Evolutionary conservation across 2,113 vertebrate genomes (phyloP).

Genomic region (Albula glossodonta): DNA sequence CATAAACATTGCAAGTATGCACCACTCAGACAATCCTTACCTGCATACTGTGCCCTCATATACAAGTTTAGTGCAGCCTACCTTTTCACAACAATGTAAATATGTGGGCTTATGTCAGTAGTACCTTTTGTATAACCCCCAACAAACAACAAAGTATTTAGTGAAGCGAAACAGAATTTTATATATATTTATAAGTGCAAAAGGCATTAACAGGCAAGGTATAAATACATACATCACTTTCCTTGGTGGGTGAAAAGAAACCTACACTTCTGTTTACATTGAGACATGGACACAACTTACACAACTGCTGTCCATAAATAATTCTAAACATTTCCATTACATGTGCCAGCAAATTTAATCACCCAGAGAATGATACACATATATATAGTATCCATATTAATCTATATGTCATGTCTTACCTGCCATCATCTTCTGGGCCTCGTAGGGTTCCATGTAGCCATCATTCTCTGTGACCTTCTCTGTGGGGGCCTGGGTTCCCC

Average conservation of each 20-base stretch:
- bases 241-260: neutral
- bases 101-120: neutral
- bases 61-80: neutral
- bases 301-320: no score
- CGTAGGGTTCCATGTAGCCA: conserved; percentile 97
- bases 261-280: neutral
- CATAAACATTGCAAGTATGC: neutral
- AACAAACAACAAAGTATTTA: neutral
- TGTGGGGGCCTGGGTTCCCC: conserved; percentile 62
- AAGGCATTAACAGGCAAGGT: neutral
- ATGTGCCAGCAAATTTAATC: neutral
- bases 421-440: conserved; percentile 98
- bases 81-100: neutral
- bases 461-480: conserved; percentile 90
- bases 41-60: neutral
- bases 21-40: neutral
- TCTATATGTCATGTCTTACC: conserved; percentile 65
- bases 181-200: neutral
- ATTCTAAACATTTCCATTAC: no score
- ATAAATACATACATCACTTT: neutral
- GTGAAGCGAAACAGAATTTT: neutral
- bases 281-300: neutral
- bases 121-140: neutral
- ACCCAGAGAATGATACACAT: neutral
- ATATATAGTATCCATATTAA: neutral